Conservation (phyloP, 2,888 invertebrate species). For the Automeris io region DNA sequence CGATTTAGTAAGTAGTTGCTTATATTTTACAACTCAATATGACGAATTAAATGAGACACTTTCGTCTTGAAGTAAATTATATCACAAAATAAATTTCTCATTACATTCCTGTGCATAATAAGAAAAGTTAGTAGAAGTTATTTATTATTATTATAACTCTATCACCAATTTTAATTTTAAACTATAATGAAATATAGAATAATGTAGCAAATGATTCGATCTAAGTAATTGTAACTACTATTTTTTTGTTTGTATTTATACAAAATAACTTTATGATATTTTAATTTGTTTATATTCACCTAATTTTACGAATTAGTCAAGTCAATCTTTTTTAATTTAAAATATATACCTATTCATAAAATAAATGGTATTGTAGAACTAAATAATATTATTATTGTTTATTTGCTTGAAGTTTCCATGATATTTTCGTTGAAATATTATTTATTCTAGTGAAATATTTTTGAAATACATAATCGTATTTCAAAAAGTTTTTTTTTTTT, state of each 20-base stretch:
- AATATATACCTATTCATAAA: no score
- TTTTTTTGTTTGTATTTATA: neutral
- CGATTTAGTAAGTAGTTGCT: neutral
- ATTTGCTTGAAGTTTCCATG: no score
- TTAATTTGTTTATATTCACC: no score
- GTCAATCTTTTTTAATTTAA: no score
- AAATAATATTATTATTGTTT: no score
- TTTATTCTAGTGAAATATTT: no score
- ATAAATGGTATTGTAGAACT: no score
- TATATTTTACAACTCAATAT: conserved; percentile 3
- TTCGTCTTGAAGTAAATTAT: conserved; percentile 19
- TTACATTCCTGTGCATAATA: conserved; percentile 52
- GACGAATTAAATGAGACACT: neutral
- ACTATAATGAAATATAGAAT: conserved; percentile 34
- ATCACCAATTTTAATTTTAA: conserved; percentile 54
- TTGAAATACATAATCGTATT: no score
- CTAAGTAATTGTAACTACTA: conserved; percentile 15
- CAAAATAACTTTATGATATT: conserved; percentile 3
- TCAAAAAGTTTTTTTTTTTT: no score
- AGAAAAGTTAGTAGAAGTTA: conserved; percentile 43
- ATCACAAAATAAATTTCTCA: conserved; percentile 22
- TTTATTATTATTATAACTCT: conserved; percentile 61
- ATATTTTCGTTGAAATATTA: no score
- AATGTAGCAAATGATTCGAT: conserved; percentile 32
- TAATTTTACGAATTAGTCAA: no score